Percentiles rank a stretch among this genome's conserved stretches.
Evolutionary conservation across 2,797 vertebrate genomes (phyloP).

Genomic region (Eulemur rubriventer): DNA sequence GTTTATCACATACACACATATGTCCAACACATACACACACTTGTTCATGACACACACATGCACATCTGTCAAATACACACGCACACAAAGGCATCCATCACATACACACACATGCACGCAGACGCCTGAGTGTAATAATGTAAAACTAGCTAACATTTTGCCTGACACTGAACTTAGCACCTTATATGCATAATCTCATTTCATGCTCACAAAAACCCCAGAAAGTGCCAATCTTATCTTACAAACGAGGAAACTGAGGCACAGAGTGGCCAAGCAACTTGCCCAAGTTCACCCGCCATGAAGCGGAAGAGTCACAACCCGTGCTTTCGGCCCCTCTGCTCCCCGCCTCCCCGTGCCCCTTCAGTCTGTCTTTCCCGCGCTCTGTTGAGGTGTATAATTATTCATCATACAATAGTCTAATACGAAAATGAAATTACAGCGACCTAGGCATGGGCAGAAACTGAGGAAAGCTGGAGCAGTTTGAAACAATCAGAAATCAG

Average conservation of each 20-base stretch:
- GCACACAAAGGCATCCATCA: neutral
- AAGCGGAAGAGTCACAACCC: neutral
- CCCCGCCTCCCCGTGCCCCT: neutral
- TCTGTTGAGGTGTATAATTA: constrained; percentile 22
- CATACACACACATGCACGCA: neutral
- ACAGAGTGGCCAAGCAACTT: neutral
- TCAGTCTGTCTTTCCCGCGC: neutral
- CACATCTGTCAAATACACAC: neutral
- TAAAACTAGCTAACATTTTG: neutral
- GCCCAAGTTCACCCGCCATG: rapidly evolving
- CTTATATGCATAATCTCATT: neutral
- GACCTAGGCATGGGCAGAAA: constrained; percentile 22
- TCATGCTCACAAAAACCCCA: neutral
- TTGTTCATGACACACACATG: neutral
- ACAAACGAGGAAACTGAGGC: neutral
- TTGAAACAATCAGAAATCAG: neutral
- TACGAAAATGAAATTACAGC: constrained; percentile 56
- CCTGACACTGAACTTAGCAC: neutral
- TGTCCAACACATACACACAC: neutral
- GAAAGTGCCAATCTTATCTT: neutral
- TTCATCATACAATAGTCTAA: constrained; percentile 12
- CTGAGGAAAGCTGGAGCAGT: neutral
- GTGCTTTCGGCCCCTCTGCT: neutral
- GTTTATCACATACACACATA: neutral
- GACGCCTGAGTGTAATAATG: neutral